Base-by-base conservation (phyloP, 2,888 invertebrate species). In the Drymonia ruficornis region DNA sequence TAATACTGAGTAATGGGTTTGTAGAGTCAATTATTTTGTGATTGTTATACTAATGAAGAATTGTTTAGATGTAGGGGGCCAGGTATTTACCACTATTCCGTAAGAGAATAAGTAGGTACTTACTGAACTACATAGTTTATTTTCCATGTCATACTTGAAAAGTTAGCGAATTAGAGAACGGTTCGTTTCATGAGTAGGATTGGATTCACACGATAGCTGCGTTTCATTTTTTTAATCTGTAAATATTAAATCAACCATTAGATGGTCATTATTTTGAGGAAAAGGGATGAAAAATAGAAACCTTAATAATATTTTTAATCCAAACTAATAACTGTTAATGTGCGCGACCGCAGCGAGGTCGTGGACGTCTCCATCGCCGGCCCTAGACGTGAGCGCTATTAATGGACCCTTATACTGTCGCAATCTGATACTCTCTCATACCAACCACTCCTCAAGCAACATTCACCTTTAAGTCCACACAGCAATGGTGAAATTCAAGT, bases 321-420 rank as follows among this genome's bases (percentile, higher is more conserved):
- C 16, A 42, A 16, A 42, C 18, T 7, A 8, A 16, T 19, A 40
- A 15, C 15, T 38, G 38, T 45, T 1, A 23, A 15, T 8, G 46
- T 9, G 29, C 29, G 8, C 15, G 44, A 44, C 11, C 46, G 44
- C 16, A 40, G 16, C 8, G 16, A 8, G 23, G 43, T 12, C 40
- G n/a, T n/a, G n/a, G n/a, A 49, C 38, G 40, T 28, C 12, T 48
- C 13, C 38, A 15, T 48, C n/a, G 48, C n/a, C 38, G 28, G 28
- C 15, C 42, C 29, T 16, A 38, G 45, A 45, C 23, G 49, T 63
- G 56, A 67, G 58, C 52, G 46, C 61, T 44, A 70, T 70, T 67
- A 70, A 67, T 63, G 59, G 56, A 56, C 53, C 46, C 56, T 60
- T 50, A 67, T 65, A 70, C 53, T 51, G 48, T 43, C 29, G 56